Evolutionary conservation across 2,888 invertebrate species (phyloP).

Genomic region (Oscheius myriophilus): DNA sequence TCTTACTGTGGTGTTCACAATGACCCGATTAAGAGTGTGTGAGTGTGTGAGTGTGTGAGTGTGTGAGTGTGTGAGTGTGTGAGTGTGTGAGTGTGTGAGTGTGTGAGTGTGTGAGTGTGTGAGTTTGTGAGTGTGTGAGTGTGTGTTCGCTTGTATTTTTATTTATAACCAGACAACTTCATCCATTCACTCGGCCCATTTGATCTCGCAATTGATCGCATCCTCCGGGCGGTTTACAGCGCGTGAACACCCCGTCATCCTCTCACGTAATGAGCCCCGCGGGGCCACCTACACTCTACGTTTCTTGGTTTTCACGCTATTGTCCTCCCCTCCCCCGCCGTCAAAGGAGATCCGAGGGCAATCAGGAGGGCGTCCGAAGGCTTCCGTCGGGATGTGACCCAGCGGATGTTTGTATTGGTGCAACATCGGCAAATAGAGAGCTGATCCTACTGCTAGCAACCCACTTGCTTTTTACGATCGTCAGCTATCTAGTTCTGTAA

Average conservation of each 20-base stretch:
- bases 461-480: background rate
- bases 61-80: too few relatives aligned
- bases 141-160: too few relatives aligned
- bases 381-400: background rate
- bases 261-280: slow-evolving; percentile 24
- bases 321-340: background rate
- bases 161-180: too few relatives aligned
- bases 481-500: background rate
- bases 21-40: too few relatives aligned
- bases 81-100: too few relatives aligned
- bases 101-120: too few relatives aligned
- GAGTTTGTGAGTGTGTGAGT: too few relatives aligned
- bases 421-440: slow-evolving; percentile 4
- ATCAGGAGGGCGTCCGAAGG: too few relatives aligned
- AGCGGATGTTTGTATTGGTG: slow-evolving; percentile 16
- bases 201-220: slow-evolving; percentile 12
- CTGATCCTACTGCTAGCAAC: background rate
- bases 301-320: background rate
- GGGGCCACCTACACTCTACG: background rate
- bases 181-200: too few relatives aligned
- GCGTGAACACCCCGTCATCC: slow-evolving; percentile 29
- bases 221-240: slow-evolving; percentile 25
- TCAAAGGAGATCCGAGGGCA: too few relatives aligned
- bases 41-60: too few relatives aligned
- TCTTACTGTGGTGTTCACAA: too few relatives aligned